Evolutionary conservation across 2,888 invertebrate genomes (phyloP).

Genomic region (Anoplius nigerrimus): DNA sequence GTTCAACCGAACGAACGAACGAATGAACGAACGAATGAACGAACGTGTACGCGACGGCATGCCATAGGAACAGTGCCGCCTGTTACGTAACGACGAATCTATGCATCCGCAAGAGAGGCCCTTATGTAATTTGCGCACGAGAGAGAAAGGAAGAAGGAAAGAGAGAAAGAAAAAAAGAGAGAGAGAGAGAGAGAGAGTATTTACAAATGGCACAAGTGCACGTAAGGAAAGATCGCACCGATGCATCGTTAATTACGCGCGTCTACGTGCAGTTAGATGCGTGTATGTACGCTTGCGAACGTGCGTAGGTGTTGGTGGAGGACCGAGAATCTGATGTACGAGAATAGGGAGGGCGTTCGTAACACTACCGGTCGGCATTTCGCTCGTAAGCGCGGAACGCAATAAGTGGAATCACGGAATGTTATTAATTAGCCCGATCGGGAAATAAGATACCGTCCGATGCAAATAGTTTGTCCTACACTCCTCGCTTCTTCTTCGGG

Average conservation of each 20-base stretch:
- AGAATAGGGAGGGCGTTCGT: too few species aligned
- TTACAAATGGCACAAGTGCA: conserved; percentile 35
- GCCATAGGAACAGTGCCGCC: conserved; percentile 9
- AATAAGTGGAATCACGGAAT: too few species aligned
- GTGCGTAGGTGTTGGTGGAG: too few species aligned
- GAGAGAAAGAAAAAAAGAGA: not conserved
- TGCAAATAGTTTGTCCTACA: too few species aligned
- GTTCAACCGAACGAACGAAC: not conserved
- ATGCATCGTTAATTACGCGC: conserved; percentile 33
- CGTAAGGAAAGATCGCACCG: conserved; percentile 19
- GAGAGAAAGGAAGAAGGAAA: not conserved
- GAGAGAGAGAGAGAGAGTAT: conserved; percentile 1
- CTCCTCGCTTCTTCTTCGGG: too few species aligned
- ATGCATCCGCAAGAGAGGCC: conserved; percentile 18
- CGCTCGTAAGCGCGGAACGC: too few species aligned
- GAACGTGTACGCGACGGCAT: not conserved
- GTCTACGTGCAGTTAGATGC: not conserved
- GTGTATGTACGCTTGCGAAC: too few species aligned
- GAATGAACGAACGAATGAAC: too few species aligned
- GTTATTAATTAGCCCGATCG: too few species aligned
- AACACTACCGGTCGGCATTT: too few species aligned
- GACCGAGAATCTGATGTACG: too few species aligned
- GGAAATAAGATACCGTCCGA: too few species aligned
- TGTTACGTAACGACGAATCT: conserved; percentile 37
- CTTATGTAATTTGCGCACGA: conserved; percentile 37